Percentiles rank a stretch among this genome's conserved stretches.
phyloP scores from a whole-genome alignment of 2,888 invertebrate species.

The Eubasilissa splendida region DNA sequence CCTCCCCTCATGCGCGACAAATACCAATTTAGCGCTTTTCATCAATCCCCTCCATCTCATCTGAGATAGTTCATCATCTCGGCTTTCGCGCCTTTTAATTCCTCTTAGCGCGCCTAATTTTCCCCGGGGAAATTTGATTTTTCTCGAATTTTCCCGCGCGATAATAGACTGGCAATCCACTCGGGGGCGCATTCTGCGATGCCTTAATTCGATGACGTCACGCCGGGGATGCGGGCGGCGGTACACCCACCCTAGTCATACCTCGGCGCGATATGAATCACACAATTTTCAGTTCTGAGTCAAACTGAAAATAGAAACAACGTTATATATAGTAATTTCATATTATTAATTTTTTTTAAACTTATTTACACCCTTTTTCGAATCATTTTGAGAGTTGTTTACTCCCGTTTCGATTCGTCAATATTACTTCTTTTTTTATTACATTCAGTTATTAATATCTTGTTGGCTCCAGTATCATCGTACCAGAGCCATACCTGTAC shows the following conservation, averaged over 20 bases:
- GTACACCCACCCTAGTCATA: background rate
- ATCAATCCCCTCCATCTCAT: conserved; percentile 17
- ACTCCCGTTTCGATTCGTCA: no score
- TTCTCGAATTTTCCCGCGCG: conserved; percentile 17
- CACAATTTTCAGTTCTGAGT: no score
- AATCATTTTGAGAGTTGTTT: no score
- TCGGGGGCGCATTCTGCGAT: conserved; percentile 12
- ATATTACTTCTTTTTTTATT: no score
- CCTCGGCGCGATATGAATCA: background rate
- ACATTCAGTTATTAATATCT: no score
- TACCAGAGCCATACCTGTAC: no score
- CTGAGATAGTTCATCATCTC: conserved; percentile 29
- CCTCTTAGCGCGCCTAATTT: conserved; percentile 37
- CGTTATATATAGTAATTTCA: no score
- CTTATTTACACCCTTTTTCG: no score
- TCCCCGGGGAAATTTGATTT: conserved; percentile 40
- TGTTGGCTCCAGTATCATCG: no score
- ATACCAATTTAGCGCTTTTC: conserved; percentile 33
- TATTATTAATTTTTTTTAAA: no score
- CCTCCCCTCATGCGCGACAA: conserved; percentile 6
- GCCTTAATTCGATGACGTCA: conserved; percentile 21
- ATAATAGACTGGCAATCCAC: conserved; percentile 34
- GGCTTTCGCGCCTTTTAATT: conserved; percentile 35
- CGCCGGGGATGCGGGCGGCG: conserved; percentile 6
- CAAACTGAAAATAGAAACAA: no score